Evolutionary conservation across 2,797 vertebrate species (phyloP).

Genomic region (Columba guinea): DNA sequence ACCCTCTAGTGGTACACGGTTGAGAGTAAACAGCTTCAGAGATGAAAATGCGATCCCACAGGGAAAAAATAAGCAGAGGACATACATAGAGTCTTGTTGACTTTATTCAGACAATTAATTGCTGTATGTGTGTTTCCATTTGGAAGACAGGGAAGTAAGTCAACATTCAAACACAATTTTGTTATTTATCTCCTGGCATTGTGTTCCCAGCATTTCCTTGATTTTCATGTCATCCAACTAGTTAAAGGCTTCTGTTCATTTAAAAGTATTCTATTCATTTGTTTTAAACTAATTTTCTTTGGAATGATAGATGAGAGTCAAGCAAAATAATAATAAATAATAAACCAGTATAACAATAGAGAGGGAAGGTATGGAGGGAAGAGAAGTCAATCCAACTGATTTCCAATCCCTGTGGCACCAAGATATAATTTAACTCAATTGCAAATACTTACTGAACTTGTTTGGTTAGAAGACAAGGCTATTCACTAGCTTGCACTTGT

Average conservation of each 20-base stretch:
- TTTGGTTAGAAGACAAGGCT: not conserved
- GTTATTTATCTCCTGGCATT: not conserved
- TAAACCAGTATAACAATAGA: not conserved
- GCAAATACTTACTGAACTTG: not conserved
- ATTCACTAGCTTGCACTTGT: not conserved
- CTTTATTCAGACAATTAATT: not conserved
- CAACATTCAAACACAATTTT: not conserved
- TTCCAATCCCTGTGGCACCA: not conserved
- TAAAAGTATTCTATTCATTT: not conserved
- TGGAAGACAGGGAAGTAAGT: not conserved
- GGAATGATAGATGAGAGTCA: not conserved
- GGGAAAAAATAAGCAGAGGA: not conserved
- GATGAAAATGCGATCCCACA: accelerated
- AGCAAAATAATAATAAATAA: not conserved
- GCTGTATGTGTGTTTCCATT: not conserved
- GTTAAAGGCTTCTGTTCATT: not conserved
- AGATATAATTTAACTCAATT: not conserved
- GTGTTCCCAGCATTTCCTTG: not conserved
- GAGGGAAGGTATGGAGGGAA: not conserved
- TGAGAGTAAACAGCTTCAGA: not conserved
- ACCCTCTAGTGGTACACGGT: conserved; percentile 32
- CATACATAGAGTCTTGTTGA: accelerated
- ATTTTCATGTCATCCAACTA: not conserved
- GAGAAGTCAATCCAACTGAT: not conserved
- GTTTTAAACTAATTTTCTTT: not conserved